Base-by-base conservation (phyloP, 2,888 invertebrate species). In the Agrypnus murinus region DNA sequence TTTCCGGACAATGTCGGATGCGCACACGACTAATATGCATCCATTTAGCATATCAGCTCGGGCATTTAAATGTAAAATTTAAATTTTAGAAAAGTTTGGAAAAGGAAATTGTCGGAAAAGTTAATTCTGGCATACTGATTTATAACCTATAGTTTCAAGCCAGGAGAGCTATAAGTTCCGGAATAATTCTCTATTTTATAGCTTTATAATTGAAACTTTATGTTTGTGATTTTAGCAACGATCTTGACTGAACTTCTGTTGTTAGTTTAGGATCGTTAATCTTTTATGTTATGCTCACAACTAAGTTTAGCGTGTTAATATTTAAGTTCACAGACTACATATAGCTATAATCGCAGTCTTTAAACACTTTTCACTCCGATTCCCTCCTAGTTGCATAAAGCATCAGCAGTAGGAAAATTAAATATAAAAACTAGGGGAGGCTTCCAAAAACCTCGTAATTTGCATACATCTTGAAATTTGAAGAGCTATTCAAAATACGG, bases 401-500 rank as follows among this genome's bases (percentile, higher is more conserved):
- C 25, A 40, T n/a, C 50, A 53, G 48, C 25, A 40, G 5, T 38
- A 53, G 63, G 53, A 64, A 64, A 64, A 64, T 64, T 64, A 64
- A 64, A 40, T 53, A 19, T 3, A 38, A 8, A 60, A 60, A 32
- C 45, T 19, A 31, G 12, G 31, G 45, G n/a, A 6, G 14, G 14
- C 31, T 40, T 48, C 19, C 53, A 14, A 43, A 45, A 45, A 40
- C 38, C 25, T 57, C 43, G 53, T 63, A 66, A 65, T 70, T 70
- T 66, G 55, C 65, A 65, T 70, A 58, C 60, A 66, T 57, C 65
- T 63, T 43, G 62, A 57, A 70, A 45, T 60, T 15, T 38, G 48
- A 46, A 65, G 59, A 53, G 45, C 55, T 34, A 70, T 65, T 60
- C 70, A 60, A 63, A 66, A 53, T 63, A 63, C 48, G 65, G 46